Evolutionary conservation across 1,140 invertebrate species (phyloP), one percentile per base, ranked within the genome.

Genomic region (Theocolax elegans): DNA sequence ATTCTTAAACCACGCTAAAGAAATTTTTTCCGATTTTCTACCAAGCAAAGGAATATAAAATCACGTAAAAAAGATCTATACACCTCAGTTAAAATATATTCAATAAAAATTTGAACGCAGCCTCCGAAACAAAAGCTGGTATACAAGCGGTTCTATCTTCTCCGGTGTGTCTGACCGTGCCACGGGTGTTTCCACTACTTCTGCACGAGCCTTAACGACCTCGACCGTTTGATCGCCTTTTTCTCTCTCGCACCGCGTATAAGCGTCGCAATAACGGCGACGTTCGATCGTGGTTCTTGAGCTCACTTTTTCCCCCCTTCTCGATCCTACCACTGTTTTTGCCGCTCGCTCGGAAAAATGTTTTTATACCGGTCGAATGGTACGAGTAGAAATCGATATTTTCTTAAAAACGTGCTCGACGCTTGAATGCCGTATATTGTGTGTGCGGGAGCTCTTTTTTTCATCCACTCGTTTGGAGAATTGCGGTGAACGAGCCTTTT

Each of bases 301-400:
- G 21, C 44, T 46, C 25, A 13, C 17, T 60, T 25, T n/a, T n/a
- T n/a, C 35, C 13, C 10, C 21, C 7, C n/a, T 31, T 27, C 48
- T 42, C 35, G 21, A 31, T 4, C 48, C 31, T 27, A 1, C 38
- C 3, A n/a, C 10, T 38, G 21, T 8, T 23, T n/a, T 4, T 35
- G 46, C 19, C n/a, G n/a, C n/a, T n/a, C n/a, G n/a, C n/a, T n/a
- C 10, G 48, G 13, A n/a, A 49, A 53, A 53, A 38, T 40, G 31
- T 53, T 53, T 64, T 64, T 51, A 49, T 46, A 60, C 40, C 13
- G 1, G 40, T 15, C 44, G 9, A 59, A 59, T 59, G n/a, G 13
- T 21, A 56, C 23, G n/a, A 56, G 35, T 21, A 6, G 8, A 42
- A 66, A 66, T 56, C 51, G 38, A 56, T 56, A 44, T 15, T 38